Evolutionary conservation across 2,888 invertebrate genomes (phyloP), one percentile per base, ranked within the genome.

Genomic region (Drosophila tripunctata): DNA sequence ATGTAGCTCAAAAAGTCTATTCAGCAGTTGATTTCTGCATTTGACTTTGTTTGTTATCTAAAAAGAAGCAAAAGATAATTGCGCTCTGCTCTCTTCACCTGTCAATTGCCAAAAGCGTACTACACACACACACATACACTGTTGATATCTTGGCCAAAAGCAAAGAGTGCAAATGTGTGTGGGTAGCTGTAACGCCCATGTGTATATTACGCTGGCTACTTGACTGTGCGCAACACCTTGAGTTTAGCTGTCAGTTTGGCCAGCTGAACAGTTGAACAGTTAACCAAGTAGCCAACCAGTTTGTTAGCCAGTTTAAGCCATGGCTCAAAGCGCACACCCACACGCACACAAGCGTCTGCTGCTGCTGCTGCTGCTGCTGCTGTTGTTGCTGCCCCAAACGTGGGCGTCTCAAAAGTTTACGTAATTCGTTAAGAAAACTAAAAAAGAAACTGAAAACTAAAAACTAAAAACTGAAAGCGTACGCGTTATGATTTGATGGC

Each of bases 81-180:
- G 72, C 72, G 77, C 76, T 72, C 48, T 47, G n/a, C n/a, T n/a
- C n/a, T 44, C 76, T 75, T 27, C 60, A 71, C 60, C 76, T 73
- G 72, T 75, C 72, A 73, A 73, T 75, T 40, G 72, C 58, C 72
- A 33, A 51, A 33, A 51, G 50, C 35, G 43, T 48, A 50, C 38
- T 10, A 27, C 8, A 27, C 27, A 10, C 10, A 10, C 10, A 10
- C 51, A n/a, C n/a, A n/a, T n/a, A n/a, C n/a, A n/a, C n/a, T n/a
- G n/a, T n/a, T n/a, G n/a, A n/a, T n/a, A n/a, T n/a, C n/a, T n/a
- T n/a, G n/a, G n/a, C n/a, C n/a, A n/a, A n/a, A n/a, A n/a, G n/a
- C n/a, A n/a, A n/a, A n/a, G 31, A 5, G 44, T 27, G 27, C 4
- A 6, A 3, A 10, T 5, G 14, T 38, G 65, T 60, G 71, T 72